Percentiles rank a stretch among this genome's conserved stretches.
phyloP scores from a whole-genome alignment of 2,888 invertebrate species.

The Mythimna vitellina region DNA sequence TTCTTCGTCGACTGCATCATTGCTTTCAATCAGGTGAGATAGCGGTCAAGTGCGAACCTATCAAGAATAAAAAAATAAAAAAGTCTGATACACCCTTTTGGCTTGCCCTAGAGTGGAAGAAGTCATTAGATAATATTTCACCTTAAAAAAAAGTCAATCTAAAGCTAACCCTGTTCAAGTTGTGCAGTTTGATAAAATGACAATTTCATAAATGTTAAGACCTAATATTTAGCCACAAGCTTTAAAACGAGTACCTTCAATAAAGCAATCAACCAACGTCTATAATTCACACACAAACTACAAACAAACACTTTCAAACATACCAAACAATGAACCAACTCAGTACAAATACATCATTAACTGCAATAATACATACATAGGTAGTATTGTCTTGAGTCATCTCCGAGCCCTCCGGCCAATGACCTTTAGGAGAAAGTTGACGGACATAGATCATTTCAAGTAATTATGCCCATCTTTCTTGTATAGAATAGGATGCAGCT shows the following conservation, averaged over 20 bases:
- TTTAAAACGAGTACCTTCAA: neutral
- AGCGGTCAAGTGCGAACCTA: too few species aligned
- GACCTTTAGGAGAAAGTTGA: constrained; percentile 56
- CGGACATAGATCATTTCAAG: constrained; percentile 41
- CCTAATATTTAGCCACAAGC: too few species aligned
- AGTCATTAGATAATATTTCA: too few species aligned
- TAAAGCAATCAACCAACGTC: neutral
- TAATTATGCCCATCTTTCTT: constrained; percentile 49
- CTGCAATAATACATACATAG: neutral
- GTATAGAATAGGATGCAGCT: constrained; percentile 14
- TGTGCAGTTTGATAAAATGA: too few species aligned
- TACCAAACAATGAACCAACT: constrained; percentile 20
- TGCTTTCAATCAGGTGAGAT: too few species aligned
- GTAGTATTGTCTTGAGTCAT: constrained; percentile 12
- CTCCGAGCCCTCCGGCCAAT: constrained; percentile 31
- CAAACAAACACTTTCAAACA: constrained; percentile 6
- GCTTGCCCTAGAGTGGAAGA: too few species aligned
- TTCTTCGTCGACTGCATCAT: too few species aligned
- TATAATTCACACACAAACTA: neutral
- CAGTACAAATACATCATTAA: constrained; percentile 11
- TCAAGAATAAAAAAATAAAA: too few species aligned
- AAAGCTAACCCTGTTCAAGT: too few species aligned
- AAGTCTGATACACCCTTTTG: too few species aligned
- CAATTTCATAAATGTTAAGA: too few species aligned
- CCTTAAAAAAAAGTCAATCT: too few species aligned